Evolutionary conservation across 2,797 vertebrate species (phyloP).

Genomic region (Buphagus erythrorhynchus): DNA sequence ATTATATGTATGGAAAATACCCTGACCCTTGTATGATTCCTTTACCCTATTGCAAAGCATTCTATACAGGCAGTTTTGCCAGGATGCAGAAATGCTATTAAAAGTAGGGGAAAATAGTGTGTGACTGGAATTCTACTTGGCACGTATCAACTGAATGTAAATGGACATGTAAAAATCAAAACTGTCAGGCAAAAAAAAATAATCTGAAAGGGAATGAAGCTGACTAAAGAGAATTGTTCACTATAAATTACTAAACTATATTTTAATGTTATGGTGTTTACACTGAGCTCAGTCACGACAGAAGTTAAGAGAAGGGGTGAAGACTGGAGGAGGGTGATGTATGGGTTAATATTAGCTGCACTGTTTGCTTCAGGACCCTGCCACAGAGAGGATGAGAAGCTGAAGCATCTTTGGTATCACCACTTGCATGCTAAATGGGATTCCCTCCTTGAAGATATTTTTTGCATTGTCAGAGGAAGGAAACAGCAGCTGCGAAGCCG

Average conservation of each 20-base stretch:
- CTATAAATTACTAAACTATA: background rate
- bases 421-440: constrained; percentile 68
- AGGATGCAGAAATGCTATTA: background rate
- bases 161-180: background rate
- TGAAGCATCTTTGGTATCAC: constrained; percentile 25
- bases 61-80: background rate
- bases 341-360: background rate
- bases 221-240: background rate
- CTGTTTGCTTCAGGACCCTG: constrained; percentile 40
- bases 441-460: constrained; percentile 74
- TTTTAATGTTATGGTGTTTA: background rate
- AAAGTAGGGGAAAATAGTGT: background rate
- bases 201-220: background rate
- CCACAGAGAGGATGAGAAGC: constrained; percentile 39
- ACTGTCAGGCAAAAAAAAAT: background rate
- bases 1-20: accelerated
- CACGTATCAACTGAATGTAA: background rate
- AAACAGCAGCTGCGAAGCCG: constrained; percentile 61
- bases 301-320: background rate
- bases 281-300: accelerated
- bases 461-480: constrained; percentile 71
- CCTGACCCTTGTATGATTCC: background rate
- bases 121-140: background rate
- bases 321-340: background rate
- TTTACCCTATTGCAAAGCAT: background rate